phyloP scores from a whole-genome alignment of 2,888 invertebrate species.

The Deroplatys truncata region DNA sequence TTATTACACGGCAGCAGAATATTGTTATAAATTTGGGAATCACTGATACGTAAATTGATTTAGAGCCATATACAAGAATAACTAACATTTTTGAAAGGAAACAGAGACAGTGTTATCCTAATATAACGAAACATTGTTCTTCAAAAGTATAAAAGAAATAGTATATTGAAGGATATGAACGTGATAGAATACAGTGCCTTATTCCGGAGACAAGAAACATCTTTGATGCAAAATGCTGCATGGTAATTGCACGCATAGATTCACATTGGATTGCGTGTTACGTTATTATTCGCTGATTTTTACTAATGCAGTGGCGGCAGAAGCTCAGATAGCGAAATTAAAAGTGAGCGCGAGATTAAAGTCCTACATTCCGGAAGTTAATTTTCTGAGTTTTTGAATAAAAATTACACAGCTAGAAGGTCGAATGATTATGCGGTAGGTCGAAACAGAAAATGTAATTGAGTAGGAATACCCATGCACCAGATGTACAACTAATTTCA shows the following conservation, averaged over 20 bases:
- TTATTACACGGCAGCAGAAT: too few relatives aligned
- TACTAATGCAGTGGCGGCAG: background rate
- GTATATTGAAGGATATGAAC: too few relatives aligned
- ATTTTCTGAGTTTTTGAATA: background rate
- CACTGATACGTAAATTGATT: too few relatives aligned
- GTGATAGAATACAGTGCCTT: too few relatives aligned
- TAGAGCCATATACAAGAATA: too few relatives aligned
- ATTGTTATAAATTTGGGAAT: too few relatives aligned
- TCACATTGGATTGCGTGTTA: background rate
- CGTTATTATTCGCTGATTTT: background rate
- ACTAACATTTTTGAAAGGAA: too few relatives aligned
- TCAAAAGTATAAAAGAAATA: too few relatives aligned
- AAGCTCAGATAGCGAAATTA: background rate
- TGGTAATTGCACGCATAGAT: background rate
- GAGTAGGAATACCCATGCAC: background rate
- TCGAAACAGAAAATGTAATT: background rate
- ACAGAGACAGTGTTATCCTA: too few relatives aligned
- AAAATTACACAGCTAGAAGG: background rate
- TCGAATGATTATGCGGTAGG: background rate
- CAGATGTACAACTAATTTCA: background rate
- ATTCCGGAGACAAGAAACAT: too few relatives aligned
- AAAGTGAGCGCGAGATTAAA: background rate
- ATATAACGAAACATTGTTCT: too few relatives aligned
- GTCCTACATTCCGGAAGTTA: background rate
- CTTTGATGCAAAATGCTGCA: too few relatives aligned